Evolutionary conservation across 2,797 vertebrate species (phyloP).

Genomic region (Neosilurus mollespiculum): DNA sequence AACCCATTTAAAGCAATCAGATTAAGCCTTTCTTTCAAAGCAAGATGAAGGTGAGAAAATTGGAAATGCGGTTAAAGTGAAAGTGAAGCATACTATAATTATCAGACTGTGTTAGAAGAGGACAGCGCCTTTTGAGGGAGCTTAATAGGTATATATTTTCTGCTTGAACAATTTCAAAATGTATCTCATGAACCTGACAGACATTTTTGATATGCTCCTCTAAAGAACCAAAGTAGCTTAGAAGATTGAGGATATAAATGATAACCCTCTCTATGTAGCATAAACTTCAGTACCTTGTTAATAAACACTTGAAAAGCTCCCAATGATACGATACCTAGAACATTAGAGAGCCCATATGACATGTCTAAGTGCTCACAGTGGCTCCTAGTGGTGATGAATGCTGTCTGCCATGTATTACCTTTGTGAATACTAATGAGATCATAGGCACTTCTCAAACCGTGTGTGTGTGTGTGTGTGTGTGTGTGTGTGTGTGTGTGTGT

Average conservation of each 20-base stretch:
- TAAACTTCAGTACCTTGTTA: not conserved
- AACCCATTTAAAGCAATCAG: slow-evolving; percentile 23
- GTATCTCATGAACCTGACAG: not conserved
- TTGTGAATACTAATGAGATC: slow-evolving; percentile 6
- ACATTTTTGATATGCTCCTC: not conserved
- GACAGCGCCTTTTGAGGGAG: not conserved
- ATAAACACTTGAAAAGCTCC: slow-evolving; percentile 26
- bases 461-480: not conserved
- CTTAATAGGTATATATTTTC: not conserved
- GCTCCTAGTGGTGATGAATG: slow-evolving; percentile 31
- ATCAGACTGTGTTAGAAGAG: not conserved
- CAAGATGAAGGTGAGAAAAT: slow-evolving; percentile 17
- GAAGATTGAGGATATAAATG: not conserved
- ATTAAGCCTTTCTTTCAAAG: slow-evolving; percentile 14
- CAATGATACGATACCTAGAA: not conserved
- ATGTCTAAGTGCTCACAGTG: slow-evolving; percentile 25
- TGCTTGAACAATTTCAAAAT: slow-evolving; percentile 1
- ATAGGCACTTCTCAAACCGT: not conserved
- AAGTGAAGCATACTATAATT: slow-evolving; percentile 11
- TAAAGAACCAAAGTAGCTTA: not conserved
- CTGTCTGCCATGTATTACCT: slow-evolving; percentile 8
- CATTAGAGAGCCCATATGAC: not conserved
- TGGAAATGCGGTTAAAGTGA: not conserved
- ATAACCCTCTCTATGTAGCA: not conserved
- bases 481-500: no score